Base-by-base conservation (phyloP, 2,888 invertebrate genomes). In the Osmoderma eremita region DNA sequence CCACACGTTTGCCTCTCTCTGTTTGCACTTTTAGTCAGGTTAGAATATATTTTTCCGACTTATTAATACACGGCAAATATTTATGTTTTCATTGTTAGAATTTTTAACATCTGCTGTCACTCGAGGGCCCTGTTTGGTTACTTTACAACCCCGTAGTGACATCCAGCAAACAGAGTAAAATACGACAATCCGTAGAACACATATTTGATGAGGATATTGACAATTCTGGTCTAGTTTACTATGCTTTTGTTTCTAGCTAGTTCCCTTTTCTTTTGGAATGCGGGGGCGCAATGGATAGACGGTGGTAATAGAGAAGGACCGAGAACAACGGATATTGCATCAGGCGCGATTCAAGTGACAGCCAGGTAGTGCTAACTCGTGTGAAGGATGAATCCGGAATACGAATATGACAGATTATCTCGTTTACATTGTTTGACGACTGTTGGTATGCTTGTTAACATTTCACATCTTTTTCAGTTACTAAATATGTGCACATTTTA, bases 91-190 rank as follows among this genome's bases (percentile, higher is more conserved):
- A 61, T 65, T 65, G 65, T 65, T 65, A 49, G 65, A 50, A 48
- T 58, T 53, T 39, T 58, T 48, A 65, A 65, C 65, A 58, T 56
- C 58, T 70, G 63, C 71, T 71, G 71, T 72, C 72, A 74, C 73
- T 72, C 64, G 71, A 73, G 72, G 72, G 56, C 58, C 36, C 50
- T 53, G 75, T 78, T 78, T 77, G 76, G 73, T 74, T 74, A 73
- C 73, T 75, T 77, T 75, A 80, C 79, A 78, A 80, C 77, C 51
- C 53, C 77, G 75, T 78, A 78, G 80, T 81, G 81, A 81, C 81
- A 78, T 80, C 79, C 70, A 75, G 77, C 77, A 79, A 80, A 81
- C 77, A 80, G 75, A 78, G 77, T 79, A 80, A 81, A 80, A 80
- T 79, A 80, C 78, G 78, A 79, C 78, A 79, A 81, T 81, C 80